phyloP scores from a whole-genome alignment of 2,888 invertebrate genomes.

The Sicus ferrugineus region DNA sequence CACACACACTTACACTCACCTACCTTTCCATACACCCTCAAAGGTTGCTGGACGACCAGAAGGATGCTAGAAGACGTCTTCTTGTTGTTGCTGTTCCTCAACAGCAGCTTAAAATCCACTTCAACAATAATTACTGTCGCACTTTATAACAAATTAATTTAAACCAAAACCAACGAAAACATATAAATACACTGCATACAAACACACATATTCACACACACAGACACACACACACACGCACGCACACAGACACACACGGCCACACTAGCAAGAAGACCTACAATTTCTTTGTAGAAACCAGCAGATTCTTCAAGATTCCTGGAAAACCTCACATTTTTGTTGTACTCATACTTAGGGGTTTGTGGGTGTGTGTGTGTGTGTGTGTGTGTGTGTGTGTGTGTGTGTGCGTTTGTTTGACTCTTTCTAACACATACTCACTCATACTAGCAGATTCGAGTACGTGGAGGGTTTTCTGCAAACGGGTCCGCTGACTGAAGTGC shows the following conservation, averaged over 20 bases:
- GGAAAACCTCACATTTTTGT: no score
- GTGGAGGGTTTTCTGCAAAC: no score
- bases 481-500: no score
- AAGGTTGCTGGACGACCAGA: not conserved
- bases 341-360: no score
- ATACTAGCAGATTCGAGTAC: no score
- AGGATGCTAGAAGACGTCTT: not conserved
- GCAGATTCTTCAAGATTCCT: no score
- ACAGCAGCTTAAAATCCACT: constrained; percentile 24
- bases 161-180: not conserved
- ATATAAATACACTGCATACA: not conserved
- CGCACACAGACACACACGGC: not conserved
- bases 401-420: no score
- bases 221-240: not conserved
- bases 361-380: no score
- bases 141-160: constrained; percentile 19
- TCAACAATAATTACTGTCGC: constrained; percentile 21
- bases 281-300: no score
- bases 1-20: not conserved
- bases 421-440: no score
- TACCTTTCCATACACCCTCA: not conserved
- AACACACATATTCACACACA: not conserved
- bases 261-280: not conserved
- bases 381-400: no score
- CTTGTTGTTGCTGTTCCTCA: constrained; percentile 9